A percentile compares a stretch with the other conserved stretches of the same genome.
These are phyloP conservation scores for Frieseomelitta varia DNA, from an alignment of 1,140 invertebrate genomes.

Conservation along the genomic window DNA sequence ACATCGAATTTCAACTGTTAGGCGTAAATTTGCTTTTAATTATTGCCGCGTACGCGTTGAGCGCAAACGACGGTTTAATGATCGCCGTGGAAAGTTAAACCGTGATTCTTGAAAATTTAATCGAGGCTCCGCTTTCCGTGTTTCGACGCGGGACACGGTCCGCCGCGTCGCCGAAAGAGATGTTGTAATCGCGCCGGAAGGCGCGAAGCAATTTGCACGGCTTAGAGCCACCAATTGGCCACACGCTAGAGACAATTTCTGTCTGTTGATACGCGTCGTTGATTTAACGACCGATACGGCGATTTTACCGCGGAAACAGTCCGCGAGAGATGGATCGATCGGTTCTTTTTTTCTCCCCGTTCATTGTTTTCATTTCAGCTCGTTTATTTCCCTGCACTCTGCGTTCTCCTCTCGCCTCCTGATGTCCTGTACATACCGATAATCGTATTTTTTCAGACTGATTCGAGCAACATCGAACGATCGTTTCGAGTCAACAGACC, in stretches of 20 bases:
- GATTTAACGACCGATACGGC: background rate
- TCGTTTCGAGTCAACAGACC: background rate
- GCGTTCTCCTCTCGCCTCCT: background rate
- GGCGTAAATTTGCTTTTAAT: background rate
- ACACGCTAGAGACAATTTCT: background rate
- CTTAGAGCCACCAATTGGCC: slow-evolving; percentile 6
- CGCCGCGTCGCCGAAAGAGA: background rate
- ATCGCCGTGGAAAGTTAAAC: background rate
- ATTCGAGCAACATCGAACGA: background rate
- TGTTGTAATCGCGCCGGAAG: background rate
- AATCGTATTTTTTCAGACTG: background rate
- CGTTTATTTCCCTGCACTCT: background rate
- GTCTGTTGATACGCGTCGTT: background rate
- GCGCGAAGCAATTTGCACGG: slow-evolving; percentile 21
- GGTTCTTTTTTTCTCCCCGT: background rate
- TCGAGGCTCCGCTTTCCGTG: background rate
- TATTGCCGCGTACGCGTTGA: background rate
- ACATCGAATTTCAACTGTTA: background rate
- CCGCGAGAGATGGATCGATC: background rate
- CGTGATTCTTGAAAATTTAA: slow-evolving; percentile 30
- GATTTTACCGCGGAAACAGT: background rate
- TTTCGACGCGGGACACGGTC: background rate
- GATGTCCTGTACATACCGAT: too few relatives aligned
- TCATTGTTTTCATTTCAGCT: slow-evolving; percentile 2
- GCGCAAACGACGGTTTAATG: slow-evolving; percentile 1